Percentiles rank a stretch among this genome's conserved stretches.
Evolutionary conservation across 2,113 vertebrate species (phyloP).

Genomic region (Caranx melampygus): DNA sequence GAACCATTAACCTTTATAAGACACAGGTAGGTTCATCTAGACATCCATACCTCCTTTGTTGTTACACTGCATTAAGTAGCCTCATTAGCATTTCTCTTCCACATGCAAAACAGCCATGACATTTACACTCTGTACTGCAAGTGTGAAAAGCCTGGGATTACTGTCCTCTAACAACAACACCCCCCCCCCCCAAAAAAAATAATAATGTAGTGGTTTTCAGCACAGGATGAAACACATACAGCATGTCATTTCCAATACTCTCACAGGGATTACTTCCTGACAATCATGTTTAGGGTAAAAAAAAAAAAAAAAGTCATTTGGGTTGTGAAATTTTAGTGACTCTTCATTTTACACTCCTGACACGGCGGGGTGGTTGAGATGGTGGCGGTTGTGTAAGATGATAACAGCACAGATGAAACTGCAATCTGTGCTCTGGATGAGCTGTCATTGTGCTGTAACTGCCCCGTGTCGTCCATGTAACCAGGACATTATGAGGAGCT

Average conservation of each 20-base stretch:
- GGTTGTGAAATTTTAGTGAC: constrained; percentile 38
- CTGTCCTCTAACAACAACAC: constrained; percentile 22
- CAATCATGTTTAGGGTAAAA: constrained; percentile 32
- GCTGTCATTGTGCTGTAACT: constrained; percentile 14
- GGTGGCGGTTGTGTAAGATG: constrained; percentile 44
- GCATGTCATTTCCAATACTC: constrained; percentile 44
- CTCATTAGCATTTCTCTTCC: constrained; percentile 51
- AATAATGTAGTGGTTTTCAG: constrained; percentile 2
- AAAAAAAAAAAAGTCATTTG: constrained; percentile 31
- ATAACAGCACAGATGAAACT: constrained; percentile 33
- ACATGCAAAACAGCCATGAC: constrained; percentile 48
- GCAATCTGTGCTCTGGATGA: constrained; percentile 26
- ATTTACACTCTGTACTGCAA: constrained; percentile 26
- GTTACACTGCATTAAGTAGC: constrained; percentile 12
- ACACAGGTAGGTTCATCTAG: constrained; percentile 6
- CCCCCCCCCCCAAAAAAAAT: too few species aligned
- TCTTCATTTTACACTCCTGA: constrained; percentile 40
- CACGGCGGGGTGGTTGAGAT: neutral
- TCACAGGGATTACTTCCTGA: constrained; percentile 38
- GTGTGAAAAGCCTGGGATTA: constrained; percentile 30
- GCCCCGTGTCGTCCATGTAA: neutral
- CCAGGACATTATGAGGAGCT: neutral
- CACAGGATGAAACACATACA: constrained; percentile 5
- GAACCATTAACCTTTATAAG: constrained; percentile 36
- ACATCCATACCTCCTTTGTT: neutral